phyloP scores from a whole-genome alignment of 2,888 invertebrate species.

The Steromphala cineraria region DNA sequence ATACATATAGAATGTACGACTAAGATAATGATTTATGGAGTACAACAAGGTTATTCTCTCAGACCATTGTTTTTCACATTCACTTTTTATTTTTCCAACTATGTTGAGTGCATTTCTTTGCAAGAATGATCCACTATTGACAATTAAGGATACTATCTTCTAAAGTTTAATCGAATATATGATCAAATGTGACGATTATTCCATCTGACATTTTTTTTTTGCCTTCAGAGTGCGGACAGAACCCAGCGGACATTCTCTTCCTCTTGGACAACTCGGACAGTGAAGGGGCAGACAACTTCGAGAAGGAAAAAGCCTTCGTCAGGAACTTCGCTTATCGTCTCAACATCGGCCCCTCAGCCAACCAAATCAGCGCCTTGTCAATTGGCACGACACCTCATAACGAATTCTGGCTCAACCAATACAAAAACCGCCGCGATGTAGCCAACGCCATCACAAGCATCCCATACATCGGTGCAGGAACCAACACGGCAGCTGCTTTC shows the following conservation, averaged over 20 bases:
- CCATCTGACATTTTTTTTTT: too few species aligned
- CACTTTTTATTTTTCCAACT: too few species aligned
- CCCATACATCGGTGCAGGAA: constrained; percentile 43
- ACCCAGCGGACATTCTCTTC: constrained; percentile 50
- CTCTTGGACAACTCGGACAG: constrained; percentile 51
- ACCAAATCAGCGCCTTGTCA: constrained; percentile 46
- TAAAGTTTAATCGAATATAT: too few species aligned
- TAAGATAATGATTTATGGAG: too few species aligned
- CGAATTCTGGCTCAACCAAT: constrained; percentile 46
- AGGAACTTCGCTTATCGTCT: constrained; percentile 43
- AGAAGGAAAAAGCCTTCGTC: constrained; percentile 46
- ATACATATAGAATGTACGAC: too few species aligned
- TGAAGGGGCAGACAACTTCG: constrained; percentile 47
- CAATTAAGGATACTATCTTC: too few species aligned
- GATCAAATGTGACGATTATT: too few species aligned
- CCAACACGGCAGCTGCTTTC: constrained; percentile 49
- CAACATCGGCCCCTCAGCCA: constrained; percentile 39
- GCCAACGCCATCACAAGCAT: constrained; percentile 46
- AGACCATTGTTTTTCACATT: too few species aligned
- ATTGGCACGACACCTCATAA: constrained; percentile 40
- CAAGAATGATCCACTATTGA: too few species aligned
- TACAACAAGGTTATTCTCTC: too few species aligned
- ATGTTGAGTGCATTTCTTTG: too few species aligned
- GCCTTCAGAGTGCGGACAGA: constrained; percentile 44
- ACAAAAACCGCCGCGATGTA: constrained; percentile 34